Evolutionary conservation across 2,888 invertebrate species (phyloP).

Genomic region (Apamea sordens): DNA sequence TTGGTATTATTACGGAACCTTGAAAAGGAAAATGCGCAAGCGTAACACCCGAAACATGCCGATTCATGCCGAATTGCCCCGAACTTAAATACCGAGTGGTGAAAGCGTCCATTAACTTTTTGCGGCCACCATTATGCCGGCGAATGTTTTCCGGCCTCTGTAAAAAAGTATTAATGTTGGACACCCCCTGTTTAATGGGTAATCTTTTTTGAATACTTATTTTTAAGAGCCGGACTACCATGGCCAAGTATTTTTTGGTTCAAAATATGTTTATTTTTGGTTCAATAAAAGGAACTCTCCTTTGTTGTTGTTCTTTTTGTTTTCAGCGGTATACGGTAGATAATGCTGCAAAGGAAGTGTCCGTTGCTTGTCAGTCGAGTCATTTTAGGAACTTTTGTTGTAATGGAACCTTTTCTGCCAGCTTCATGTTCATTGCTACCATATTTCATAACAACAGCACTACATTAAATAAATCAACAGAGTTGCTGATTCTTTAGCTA

Average conservation of each 20-base stretch:
- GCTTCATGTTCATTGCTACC: background rate
- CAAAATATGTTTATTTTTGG: constrained; percentile 44
- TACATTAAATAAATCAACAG: background rate
- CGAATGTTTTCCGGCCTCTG: constrained; percentile 74
- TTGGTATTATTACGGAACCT: constrained; percentile 21
- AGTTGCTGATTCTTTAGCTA: background rate
- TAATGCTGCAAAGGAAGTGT: constrained; percentile 2
- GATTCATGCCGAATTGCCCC: constrained; percentile 71
- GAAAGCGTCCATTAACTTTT: constrained; percentile 81
- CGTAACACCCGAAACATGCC: constrained; percentile 70
- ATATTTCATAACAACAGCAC: background rate
- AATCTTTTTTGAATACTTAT: constrained; percentile 72
- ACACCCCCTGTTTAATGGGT: constrained; percentile 66
- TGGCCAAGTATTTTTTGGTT: constrained; percentile 40
- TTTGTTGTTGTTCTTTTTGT: constrained; percentile 20
- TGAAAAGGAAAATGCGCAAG: constrained; percentile 63
- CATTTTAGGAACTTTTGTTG: background rate
- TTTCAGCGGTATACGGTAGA: constrained; percentile 1
- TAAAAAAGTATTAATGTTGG: constrained; percentile 69
- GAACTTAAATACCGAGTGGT: constrained; percentile 64
- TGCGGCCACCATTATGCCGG: constrained; percentile 73
- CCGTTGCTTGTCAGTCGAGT: constrained; percentile 10
- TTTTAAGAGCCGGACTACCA: constrained; percentile 65
- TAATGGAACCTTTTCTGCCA: background rate
- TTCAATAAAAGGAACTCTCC: background rate